These are phyloP conservation scores for Falcunculus frontatus DNA, from an alignment of 2,113 vertebrate species.

Conservation along the genomic window DNA sequence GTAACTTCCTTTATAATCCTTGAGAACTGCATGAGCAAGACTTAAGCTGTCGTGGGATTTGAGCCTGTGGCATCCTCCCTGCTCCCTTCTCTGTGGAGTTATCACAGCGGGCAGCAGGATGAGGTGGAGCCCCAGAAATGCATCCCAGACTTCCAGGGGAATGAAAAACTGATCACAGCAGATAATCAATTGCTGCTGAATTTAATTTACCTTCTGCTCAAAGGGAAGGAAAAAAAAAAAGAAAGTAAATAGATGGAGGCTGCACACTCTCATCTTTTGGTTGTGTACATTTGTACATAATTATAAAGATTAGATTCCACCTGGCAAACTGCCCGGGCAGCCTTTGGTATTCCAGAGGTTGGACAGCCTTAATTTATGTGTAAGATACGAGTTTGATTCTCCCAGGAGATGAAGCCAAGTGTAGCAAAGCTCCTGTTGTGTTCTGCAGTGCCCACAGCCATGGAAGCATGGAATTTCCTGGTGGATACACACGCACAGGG, in stretches of 20 bases:
- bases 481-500: fast-evolving
- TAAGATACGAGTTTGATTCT: neutral
- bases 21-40: neutral
- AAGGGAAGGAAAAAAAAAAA: neutral
- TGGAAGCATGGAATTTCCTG: neutral
- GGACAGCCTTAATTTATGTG: neutral
- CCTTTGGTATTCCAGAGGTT: neutral
- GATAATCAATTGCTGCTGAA: neutral
- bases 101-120: neutral
- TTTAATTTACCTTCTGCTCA: neutral
- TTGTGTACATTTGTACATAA: neutral
- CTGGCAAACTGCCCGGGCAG: neutral
- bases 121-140: neutral
- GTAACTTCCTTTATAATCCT: neutral
- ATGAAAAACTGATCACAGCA: neutral
- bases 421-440: neutral
- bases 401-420: neutral
- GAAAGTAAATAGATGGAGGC: neutral
- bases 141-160: neutral
- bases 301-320: neutral
- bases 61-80: neutral
- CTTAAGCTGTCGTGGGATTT: neutral
- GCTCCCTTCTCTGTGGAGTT: neutral
- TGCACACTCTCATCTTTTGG: neutral
- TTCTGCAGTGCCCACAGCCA: neutral